Evolutionary conservation across 2,797 vertebrate genomes (phyloP), one percentile per base, ranked within the genome.

Genomic region (Xiphophorus birchmanni): DNA sequence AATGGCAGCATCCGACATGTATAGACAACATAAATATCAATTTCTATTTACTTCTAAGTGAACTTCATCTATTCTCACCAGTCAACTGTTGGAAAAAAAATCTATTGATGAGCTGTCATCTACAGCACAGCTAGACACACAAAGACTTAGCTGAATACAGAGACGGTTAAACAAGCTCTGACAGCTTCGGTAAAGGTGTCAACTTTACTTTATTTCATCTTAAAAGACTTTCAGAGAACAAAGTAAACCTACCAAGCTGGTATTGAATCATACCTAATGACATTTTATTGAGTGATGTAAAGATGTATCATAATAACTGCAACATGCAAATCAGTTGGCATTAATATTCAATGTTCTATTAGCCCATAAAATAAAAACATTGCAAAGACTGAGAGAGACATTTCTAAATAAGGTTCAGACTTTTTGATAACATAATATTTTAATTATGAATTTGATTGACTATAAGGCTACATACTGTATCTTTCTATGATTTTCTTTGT

Each of bases 51-150:
- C 52, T 78, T 63, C 77, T 23, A 60, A 32, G 9, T 74, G 72
- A 67, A 45, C 79, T 80, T 84, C 74, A 80, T 87, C 83, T 79
- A 52, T 82, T 69, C 50, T 77, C 69, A 75, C 18, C 54, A 65
- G 12, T 74, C 77, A 82, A 80, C 73, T 86, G 73, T 48, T 81
- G 54, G 77, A 32, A 69, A 75, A 47, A 69, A 76, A 56, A 75
- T 81, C 65, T 45, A 17, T 88, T 73, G 79, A 18, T 79, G 52
- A 42, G 32, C 54, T 85, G 80, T 81, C 77, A 83, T 65, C 60
- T 75, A 50, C 72, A 69, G 82, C 42, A 81, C 78, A 76, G 74
- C 52, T 63, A 69, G 73, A 73, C 56, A 81, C 52, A 77, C 35
- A 44, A 3, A 76, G 32, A 74, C 21, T 23, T 77, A 32, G 54